phyloP scores from a whole-genome alignment of 2,888 invertebrate species.

The Cryptocephalus moraei region DNA sequence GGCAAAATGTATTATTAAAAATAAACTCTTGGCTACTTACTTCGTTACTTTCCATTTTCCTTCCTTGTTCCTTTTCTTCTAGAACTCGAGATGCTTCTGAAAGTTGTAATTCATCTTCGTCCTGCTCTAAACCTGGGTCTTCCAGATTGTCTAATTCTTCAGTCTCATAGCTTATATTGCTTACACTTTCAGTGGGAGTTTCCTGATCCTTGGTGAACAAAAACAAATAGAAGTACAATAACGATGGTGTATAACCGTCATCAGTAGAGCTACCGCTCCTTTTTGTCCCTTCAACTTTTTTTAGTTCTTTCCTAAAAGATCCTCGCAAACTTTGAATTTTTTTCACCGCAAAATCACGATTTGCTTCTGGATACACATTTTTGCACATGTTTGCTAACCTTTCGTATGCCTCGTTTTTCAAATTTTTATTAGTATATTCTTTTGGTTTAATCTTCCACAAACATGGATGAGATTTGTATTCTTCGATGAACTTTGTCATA shows the following conservation, averaged over 20 bases:
- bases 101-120: too few relatives aligned
- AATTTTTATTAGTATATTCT: conserved; percentile 3
- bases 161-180: too few relatives aligned
- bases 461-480: conserved; percentile 1
- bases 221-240: conserved; percentile 5
- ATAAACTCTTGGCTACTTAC: too few relatives aligned
- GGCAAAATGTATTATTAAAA: too few relatives aligned
- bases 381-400: not conserved
- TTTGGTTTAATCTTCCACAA: conserved; percentile 4
- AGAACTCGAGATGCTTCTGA: too few relatives aligned
- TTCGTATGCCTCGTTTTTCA: conserved; percentile 1
- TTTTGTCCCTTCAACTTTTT: not conserved
- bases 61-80: too few relatives aligned
- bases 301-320: conserved; percentile 1
- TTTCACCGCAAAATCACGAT: not conserved
- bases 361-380: not conserved
- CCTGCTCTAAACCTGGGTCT: too few relatives aligned
- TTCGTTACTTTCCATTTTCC: too few relatives aligned
- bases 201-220: conserved; percentile 5
- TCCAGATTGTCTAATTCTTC: too few relatives aligned
- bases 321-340: not conserved
- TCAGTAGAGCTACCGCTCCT: not conserved
- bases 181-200: not conserved
- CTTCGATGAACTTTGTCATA: conserved; percentile 2
- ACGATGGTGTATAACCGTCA: conserved; percentile 5